Evolutionary conservation across 2,888 invertebrate genomes (phyloP).

Genomic region (Callinectes sapidus): DNA sequence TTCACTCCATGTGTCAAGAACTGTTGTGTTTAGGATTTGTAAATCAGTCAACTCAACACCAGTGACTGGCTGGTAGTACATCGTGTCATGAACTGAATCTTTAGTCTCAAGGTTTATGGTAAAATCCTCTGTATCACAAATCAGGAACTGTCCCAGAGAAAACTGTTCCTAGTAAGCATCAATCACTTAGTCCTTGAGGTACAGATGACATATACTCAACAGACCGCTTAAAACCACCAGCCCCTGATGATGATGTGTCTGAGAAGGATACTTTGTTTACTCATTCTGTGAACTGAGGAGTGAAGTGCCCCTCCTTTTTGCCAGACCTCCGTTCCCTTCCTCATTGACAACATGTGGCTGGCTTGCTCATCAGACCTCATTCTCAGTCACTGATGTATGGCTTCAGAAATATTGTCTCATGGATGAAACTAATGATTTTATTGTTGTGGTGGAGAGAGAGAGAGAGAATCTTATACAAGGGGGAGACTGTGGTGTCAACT

Average conservation of each 20-base stretch:
- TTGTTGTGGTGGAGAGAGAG: neutral
- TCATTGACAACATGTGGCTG: neutral
- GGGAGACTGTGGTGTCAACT: no score
- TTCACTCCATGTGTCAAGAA: no score
- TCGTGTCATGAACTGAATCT: no score
- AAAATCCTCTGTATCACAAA: no score
- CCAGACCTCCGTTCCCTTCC: neutral
- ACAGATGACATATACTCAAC: neutral
- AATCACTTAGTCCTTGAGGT: no score
- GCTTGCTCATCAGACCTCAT: neutral
- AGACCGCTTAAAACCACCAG: neutral
- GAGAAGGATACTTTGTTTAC: neutral
- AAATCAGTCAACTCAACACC: no score
- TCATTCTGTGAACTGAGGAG: neutral
- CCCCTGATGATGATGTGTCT: neutral
- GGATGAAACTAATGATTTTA: neutral
- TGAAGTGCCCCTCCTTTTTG: neutral
- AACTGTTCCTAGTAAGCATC: no score
- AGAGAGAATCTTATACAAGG: no score
- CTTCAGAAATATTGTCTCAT: neutral
- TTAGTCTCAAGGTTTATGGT: no score
- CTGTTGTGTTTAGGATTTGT: no score
- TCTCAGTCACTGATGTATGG: neutral
- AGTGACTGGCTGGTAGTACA: no score
- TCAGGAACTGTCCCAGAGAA: no score